Evolutionary conservation across 2,888 invertebrate genomes (phyloP), one percentile per base, ranked within the genome.

Genomic region (Euclidia mi): DNA sequence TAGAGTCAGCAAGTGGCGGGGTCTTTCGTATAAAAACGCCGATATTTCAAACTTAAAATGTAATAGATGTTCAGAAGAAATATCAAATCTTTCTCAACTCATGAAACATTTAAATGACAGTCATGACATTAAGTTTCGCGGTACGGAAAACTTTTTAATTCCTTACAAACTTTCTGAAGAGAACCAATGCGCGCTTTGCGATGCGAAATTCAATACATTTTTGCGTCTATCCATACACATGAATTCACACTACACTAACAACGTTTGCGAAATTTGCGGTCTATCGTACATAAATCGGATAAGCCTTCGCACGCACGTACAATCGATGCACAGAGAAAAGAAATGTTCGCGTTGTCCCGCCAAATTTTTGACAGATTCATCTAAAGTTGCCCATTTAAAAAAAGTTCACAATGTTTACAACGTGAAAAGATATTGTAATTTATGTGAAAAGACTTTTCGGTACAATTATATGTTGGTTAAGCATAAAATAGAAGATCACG

Each of bases 31-130:
- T 38, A 78, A 78, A 56, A 86, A 79, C 32, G 88, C 79, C 0
- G 90, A 91, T 6, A 85, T 90, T 9, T 81, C 87, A 0, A 57
- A 81, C 10, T 57, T 90, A 18, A 41, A 62, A 9, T 91, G 90
- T 58, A 83, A 73, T 3, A 10, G 78, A 1, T 91, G 90, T 48
- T 42, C 65, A 2, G 52, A 71, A 32, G 46, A 32, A 0, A 77
- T 79, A 32, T 11, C 46, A 0, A 67, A 76, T 29, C 57, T 90
- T 28, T 51, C 65, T 1, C 63, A 63, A 0, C 40, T 90, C 7
- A 68, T 57, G 48, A 55, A 52, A 0, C 90, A 90, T 69, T 73
- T 90, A 7, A 72, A 43, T 3, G 57, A 51, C 0, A 55, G 57
- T 25, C 89, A 89, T 18, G 47, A 60, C 0, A 43, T 88, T 0